A percentile compares a stretch with the other conserved stretches of the same genome.
Evolutionary conservation across 2,113 vertebrate species (phyloP).

Genomic region (Melanotaenia duboulayi): DNA sequence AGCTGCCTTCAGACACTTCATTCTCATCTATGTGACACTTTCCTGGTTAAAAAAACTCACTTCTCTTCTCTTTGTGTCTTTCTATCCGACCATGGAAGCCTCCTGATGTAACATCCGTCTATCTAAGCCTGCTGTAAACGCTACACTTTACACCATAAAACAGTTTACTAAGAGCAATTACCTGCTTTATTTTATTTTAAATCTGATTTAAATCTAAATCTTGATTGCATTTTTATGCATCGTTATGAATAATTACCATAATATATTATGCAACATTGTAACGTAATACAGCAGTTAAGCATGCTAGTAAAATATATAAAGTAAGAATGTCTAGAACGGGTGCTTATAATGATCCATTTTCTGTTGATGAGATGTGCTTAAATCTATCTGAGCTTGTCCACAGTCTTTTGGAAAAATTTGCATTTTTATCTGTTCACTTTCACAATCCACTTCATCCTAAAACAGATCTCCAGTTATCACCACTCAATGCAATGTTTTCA

Average conservation of each 20-base stretch:
- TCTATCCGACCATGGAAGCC: slow-evolving; percentile 29
- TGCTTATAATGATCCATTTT: not conserved
- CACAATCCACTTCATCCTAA: slow-evolving; percentile 14
- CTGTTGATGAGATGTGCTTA: not conserved
- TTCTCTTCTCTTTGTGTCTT: slow-evolving; percentile 32
- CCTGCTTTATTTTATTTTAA: slow-evolving; percentile 4
- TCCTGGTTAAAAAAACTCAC: slow-evolving; percentile 48
- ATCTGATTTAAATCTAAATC: slow-evolving; percentile 25
- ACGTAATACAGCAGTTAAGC: not conserved
- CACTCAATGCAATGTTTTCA: slow-evolving; percentile 53
- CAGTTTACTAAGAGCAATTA: not conserved
- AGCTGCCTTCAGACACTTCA: slow-evolving; percentile 72
- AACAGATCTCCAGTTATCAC: slow-evolving; percentile 45
- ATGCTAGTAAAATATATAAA: slow-evolving; percentile 4
- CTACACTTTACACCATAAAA: not conserved
- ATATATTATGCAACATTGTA: not conserved
- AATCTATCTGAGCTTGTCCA: too few relatives aligned
- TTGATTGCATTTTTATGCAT: slow-evolving; percentile 18
- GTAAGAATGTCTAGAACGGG: not conserved
- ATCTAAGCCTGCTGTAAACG: slow-evolving; percentile 9
- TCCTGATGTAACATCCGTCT: slow-evolving; percentile 41
- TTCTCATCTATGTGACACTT: slow-evolving; percentile 76
- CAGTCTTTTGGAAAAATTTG: slow-evolving; percentile 4
- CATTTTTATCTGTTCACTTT: slow-evolving; percentile 17
- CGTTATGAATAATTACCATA: slow-evolving; percentile 10